Evolutionary conservation across 2,888 invertebrate genomes (phyloP).

Genomic region (Oscheius sp.): DNA sequence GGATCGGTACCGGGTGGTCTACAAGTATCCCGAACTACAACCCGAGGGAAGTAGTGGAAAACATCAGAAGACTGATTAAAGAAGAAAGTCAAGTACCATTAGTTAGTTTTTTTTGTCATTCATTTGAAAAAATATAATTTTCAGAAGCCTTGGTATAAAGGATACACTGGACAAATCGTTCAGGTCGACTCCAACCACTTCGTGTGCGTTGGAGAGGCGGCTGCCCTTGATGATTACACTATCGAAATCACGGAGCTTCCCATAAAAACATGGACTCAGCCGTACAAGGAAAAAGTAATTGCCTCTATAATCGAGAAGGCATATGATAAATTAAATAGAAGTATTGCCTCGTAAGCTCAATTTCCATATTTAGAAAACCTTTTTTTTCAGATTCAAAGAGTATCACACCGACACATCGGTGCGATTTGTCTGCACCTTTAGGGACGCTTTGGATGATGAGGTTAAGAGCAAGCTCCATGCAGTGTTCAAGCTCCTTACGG

Average conservation of each 20-base stretch:
- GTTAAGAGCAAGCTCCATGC: slow-evolving; percentile 92
- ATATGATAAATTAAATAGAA: background rate
- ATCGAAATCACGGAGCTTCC: slow-evolving; percentile 97
- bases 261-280: slow-evolving; percentile 91
- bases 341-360: slow-evolving; percentile 44
- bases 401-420: slow-evolving; percentile 96
- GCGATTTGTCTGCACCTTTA: slow-evolving; percentile 86
- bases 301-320: slow-evolving; percentile 82
- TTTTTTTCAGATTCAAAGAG: slow-evolving; percentile 79
- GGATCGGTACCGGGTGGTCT: slow-evolving; percentile 71
- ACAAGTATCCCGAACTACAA: slow-evolving; percentile 88
- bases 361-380: slow-evolving; percentile 28
- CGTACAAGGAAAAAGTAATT: slow-evolving; percentile 91
- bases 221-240: slow-evolving; percentile 77
- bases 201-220: slow-evolving; percentile 84
- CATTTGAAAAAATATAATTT: slow-evolving; percentile 1
- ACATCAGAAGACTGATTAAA: slow-evolving; percentile 82
- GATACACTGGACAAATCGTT: slow-evolving; percentile 67
- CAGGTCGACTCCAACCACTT: slow-evolving; percentile 61
- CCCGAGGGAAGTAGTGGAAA: slow-evolving; percentile 88
- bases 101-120: slow-evolving; percentile 37
- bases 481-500: slow-evolving; percentile 88
- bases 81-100: slow-evolving; percentile 81
- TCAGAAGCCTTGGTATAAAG: slow-evolving; percentile 68
- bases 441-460: slow-evolving; percentile 75